Percentiles rank a stretch among this genome's conserved stretches.
Evolutionary conservation across 35 echinoderm and acorn worm species (phyloP).

Genomic region (Amphiura filiformis): DNA sequence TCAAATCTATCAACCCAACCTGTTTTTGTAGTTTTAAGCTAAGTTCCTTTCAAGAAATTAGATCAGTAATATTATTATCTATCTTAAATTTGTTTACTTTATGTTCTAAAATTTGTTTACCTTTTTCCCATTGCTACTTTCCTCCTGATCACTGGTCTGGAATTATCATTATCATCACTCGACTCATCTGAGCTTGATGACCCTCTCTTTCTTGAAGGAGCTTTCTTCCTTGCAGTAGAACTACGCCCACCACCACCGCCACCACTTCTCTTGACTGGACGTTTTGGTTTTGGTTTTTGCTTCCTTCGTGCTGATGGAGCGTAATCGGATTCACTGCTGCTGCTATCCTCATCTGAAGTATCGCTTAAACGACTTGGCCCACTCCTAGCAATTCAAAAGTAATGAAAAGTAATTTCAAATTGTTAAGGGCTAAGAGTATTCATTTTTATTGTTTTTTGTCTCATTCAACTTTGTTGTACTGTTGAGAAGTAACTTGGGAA

Average conservation of each 20-base stretch:
- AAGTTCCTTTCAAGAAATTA: too few relatives aligned
- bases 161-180: slow-evolving; percentile 45
- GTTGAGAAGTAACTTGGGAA: too few relatives aligned
- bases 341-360: slow-evolving; percentile 74
- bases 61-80: too few relatives aligned
- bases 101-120: background rate
- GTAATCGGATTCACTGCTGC: slow-evolving; percentile 87
- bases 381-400: background rate
- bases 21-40: too few relatives aligned
- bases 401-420: too few relatives aligned
- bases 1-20: too few relatives aligned
- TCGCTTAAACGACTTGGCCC: slow-evolving; percentile 63
- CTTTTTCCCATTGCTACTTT: background rate
- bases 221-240: background rate
- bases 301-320: slow-evolving; percentile 51
- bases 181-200: slow-evolving; percentile 52
- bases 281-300: slow-evolving; percentile 10
- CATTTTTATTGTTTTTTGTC: too few relatives aligned
- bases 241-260: background rate
- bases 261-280: background rate
- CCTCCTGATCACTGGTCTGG: slow-evolving; percentile 7
- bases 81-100: too few relatives aligned
- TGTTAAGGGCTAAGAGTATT: too few relatives aligned
- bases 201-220: slow-evolving; percentile 4
- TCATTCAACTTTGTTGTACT: too few relatives aligned